Conservation (phyloP, 2,113 vertebrate species). For the Nibea coibor region DNA sequence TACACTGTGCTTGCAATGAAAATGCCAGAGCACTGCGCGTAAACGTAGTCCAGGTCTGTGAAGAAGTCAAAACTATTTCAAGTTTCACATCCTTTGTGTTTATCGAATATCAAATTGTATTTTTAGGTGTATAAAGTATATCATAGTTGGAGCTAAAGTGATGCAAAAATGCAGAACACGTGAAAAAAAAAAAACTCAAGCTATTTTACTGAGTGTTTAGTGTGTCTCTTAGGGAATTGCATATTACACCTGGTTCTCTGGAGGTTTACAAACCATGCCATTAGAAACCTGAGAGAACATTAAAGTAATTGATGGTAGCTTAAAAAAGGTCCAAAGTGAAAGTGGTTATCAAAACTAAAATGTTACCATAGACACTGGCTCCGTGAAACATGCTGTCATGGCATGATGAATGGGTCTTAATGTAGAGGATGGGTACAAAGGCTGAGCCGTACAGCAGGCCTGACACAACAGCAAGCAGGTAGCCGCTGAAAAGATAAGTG, state of each 20-base stretch:
- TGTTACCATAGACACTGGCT: constrained; percentile 90
- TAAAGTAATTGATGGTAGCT: too few species aligned
- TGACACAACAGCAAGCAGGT: constrained; percentile 85
- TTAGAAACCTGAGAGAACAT: neutral
- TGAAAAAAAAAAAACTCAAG: neutral
- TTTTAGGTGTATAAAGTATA: too few species aligned
- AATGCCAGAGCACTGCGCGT: constrained; percentile 89
- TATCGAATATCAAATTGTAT: neutral
- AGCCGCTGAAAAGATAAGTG: constrained; percentile 83
- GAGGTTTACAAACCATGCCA: neutral
- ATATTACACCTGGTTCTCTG: constrained; percentile 7
- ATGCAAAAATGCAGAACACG: neutral
- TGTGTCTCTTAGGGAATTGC: neutral
- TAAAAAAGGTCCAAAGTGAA: neutral
- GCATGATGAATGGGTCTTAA: constrained; percentile 88
- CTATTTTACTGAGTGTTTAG: neutral
- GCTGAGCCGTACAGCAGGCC: constrained; percentile 89
- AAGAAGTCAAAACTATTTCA: neutral
- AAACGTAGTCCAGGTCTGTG: constrained; percentile 93
- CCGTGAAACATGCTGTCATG: constrained; percentile 85
- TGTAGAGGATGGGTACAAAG: constrained; percentile 90
- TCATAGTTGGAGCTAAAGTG: neutral
- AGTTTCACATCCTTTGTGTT: neutral
- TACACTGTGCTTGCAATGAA: constrained; percentile 90
- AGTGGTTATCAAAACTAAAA: neutral